These are phyloP conservation scores for Malachius bipustulatus DNA, from an alignment of 2,888 invertebrate species.

Conservation along the genomic window DNA sequence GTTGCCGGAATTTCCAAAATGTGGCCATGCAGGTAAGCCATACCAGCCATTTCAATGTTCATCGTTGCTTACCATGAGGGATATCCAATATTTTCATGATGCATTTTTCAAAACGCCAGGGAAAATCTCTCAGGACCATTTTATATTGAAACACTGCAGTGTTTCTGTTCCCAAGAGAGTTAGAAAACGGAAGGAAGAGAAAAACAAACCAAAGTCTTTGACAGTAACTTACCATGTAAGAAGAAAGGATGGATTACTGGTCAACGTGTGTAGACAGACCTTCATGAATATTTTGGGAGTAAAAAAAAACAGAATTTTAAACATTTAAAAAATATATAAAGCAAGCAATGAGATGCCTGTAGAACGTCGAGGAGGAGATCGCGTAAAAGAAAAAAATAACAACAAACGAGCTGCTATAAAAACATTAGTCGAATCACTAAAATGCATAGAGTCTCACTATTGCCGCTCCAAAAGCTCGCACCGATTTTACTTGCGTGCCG, in stretches of 20 bases:
- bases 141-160: not conserved
- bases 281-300: not conserved
- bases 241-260: not conserved
- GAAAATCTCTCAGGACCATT: not conserved
- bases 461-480: not conserved
- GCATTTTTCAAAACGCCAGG: not conserved
- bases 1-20: slow-evolving; percentile 1
- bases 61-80: not conserved
- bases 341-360: not conserved
- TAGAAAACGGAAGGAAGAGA: not conserved
- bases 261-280: not conserved
- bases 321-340: not conserved
- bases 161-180: not conserved
- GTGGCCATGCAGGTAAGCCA: not conserved
- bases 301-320: not conserved
- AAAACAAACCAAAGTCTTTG: not conserved
- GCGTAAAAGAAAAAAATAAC: not conserved
- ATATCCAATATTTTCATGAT: not conserved
- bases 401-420: not conserved
- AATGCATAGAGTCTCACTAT: not conserved
- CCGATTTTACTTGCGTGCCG: not conserved
- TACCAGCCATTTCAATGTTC: slow-evolving; percentile 6
- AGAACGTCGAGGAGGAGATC: slow-evolving; percentile 1
- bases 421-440: not conserved
- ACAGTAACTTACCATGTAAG: not conserved